Conservation (phyloP, 1,140 invertebrate genomes). For the Hylaeus anthracinus region DNA sequence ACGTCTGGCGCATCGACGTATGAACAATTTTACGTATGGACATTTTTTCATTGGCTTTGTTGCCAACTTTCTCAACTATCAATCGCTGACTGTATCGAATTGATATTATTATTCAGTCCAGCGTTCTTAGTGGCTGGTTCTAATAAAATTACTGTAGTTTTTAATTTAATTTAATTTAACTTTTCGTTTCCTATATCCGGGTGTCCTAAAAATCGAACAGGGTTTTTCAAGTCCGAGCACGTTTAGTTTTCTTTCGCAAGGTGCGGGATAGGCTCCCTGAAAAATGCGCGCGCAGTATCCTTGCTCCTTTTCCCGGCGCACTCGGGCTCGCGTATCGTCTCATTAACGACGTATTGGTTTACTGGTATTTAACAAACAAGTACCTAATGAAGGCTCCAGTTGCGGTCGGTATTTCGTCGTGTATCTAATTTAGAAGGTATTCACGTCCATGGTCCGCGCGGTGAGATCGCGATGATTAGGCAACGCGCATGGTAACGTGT, state of each 20-base stretch:
- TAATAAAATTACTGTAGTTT: no score
- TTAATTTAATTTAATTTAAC: no score
- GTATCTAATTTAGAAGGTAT: slow-evolving; percentile 42
- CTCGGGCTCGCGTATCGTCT: slow-evolving; percentile 13
- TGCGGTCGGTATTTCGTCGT: slow-evolving; percentile 3
- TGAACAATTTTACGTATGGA: slow-evolving; percentile 44
- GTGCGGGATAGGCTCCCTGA: neutral
- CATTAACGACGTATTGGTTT: slow-evolving; percentile 41
- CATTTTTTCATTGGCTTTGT: slow-evolving; percentile 22
- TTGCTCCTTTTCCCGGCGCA: neutral
- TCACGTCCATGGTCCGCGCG: neutral
- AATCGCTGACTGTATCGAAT: neutral
- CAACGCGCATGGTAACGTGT: slow-evolving; percentile 3
- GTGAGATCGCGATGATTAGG: slow-evolving; percentile 29
- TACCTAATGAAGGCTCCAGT: slow-evolving; percentile 35
- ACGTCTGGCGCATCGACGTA: slow-evolving; percentile 21
- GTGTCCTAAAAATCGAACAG: no score
- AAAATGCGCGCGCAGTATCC: neutral
- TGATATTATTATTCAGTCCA: slow-evolving; percentile 17
- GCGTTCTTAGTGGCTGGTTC: no score
- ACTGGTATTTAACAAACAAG: slow-evolving; percentile 32
- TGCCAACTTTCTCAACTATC: slow-evolving; percentile 10
- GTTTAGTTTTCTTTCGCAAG: neutral
- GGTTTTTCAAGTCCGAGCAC: neutral
- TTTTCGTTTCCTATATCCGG: no score